Evolutionary conservation across 2,888 invertebrate genomes (phyloP).

Genomic region (Ganaspis brasiliensis): DNA sequence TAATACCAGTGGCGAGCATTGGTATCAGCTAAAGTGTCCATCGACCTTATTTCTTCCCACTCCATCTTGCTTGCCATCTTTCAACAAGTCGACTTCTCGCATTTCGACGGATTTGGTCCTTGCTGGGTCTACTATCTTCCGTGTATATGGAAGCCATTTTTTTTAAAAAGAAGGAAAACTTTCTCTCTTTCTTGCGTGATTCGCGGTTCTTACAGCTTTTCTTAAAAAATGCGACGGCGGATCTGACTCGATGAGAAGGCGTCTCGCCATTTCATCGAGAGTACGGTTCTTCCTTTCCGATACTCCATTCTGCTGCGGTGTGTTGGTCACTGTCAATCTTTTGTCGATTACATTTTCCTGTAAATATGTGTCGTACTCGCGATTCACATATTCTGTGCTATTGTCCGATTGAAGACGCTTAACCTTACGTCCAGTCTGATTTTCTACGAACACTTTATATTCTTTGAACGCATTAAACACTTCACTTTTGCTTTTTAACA

Average conservation of each 20-base stretch:
- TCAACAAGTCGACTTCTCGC: too few relatives aligned
- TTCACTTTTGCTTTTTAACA: slow-evolving; percentile 59
- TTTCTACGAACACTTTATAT: too few relatives aligned
- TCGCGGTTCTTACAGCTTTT: slow-evolving; percentile 65
- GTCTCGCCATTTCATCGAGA: slow-evolving; percentile 63
- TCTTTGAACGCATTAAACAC: slow-evolving; percentile 55
- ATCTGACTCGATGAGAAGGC: slow-evolving; percentile 61
- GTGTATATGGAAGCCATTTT: too few relatives aligned
- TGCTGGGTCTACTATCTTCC: too few relatives aligned
- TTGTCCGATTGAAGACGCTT: too few relatives aligned
- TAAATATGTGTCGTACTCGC: slow-evolving; percentile 60
- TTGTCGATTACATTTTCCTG: slow-evolving; percentile 60
- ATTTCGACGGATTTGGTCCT: too few relatives aligned
- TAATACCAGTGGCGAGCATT: too few relatives aligned
- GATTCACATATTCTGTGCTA: slow-evolving; percentile 59
- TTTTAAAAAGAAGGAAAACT: too few relatives aligned
- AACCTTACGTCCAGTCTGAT: too few relatives aligned
- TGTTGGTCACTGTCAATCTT: slow-evolving; percentile 61
- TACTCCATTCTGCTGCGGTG: slow-evolving; percentile 67
- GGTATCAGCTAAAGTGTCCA: too few relatives aligned
- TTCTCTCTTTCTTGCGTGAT: slow-evolving; percentile 66
- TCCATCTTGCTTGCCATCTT: too few relatives aligned
- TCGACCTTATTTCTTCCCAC: too few relatives aligned
- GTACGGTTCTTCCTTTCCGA: slow-evolving; percentile 68
- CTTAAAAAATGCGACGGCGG: slow-evolving; percentile 64